These are phyloP conservation scores for Watsonalla binaria DNA, from an alignment of 2,888 invertebrate species.

Conservation along the genomic window DNA sequence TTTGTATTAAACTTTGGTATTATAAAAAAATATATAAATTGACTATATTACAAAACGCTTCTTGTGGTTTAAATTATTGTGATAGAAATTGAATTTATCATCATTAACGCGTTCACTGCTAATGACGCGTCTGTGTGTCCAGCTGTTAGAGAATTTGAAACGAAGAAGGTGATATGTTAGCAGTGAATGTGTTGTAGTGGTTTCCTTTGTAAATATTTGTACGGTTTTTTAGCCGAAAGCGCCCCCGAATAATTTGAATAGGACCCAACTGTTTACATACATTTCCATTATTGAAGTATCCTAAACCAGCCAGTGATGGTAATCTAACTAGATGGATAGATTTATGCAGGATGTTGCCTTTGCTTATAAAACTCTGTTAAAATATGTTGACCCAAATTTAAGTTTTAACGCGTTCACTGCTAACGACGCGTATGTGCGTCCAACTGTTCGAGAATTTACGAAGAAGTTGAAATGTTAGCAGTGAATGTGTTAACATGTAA, in stretches of 20 bases:
- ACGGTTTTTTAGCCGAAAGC: neutral
- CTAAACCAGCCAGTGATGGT: conserved; percentile 6
- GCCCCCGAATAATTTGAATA: conserved; percentile 6
- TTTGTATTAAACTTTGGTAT: neutral
- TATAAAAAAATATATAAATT: neutral
- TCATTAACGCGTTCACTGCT: too few relatives aligned
- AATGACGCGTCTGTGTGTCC: too few relatives aligned
- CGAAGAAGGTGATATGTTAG: too few relatives aligned
- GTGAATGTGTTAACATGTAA: too few relatives aligned
- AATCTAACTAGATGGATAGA: conserved; percentile 14
- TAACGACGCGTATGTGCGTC: too few relatives aligned
- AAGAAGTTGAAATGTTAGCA: too few relatives aligned
- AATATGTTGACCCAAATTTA: too few relatives aligned
- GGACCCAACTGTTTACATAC: conserved; percentile 27
- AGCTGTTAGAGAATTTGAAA: too few relatives aligned
- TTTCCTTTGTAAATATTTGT: conserved; percentile 1
- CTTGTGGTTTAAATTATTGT: neutral
- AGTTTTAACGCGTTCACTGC: too few relatives aligned
- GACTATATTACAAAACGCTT: neutral
- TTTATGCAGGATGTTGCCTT: neutral
- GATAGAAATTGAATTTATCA: neutral
- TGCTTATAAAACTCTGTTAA: too few relatives aligned
- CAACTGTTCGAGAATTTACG: too few relatives aligned
- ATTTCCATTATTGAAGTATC: conserved; percentile 29
- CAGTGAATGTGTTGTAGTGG: too few relatives aligned